Percentiles rank a stretch among this genome's conserved stretches.
phyloP scores from a whole-genome alignment of 2,113 vertebrate genomes.

The Clarias batrachus region DNA sequence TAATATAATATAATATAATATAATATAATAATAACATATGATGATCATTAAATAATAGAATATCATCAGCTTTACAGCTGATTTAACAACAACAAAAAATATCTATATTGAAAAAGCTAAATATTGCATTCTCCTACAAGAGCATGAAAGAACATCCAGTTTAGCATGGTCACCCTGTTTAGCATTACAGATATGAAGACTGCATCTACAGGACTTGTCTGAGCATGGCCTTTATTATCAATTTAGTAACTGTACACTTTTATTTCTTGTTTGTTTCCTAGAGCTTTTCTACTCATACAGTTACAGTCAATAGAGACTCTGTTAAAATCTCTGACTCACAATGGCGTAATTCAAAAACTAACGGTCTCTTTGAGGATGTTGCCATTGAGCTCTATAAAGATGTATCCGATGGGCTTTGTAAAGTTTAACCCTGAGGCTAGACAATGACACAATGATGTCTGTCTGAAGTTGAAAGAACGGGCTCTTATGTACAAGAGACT shows the following conservation, averaged over 20 bases:
- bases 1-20: too few relatives aligned
- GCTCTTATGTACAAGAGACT: constrained; percentile 5
- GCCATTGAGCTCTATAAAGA: constrained; percentile 25
- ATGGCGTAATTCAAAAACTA: constrained; percentile 37
- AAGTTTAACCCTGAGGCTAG: constrained; percentile 30
- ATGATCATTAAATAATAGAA: too few relatives aligned
- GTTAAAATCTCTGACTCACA: constrained; percentile 21
- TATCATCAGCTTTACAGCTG: too few relatives aligned
- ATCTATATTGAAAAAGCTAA: background rate
- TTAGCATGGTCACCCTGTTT: background rate
- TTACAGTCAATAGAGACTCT: constrained; percentile 24
- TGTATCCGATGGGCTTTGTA: constrained; percentile 39
- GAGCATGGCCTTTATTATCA: constrained; percentile 28
- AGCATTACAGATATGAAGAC: background rate
- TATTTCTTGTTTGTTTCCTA: constrained; percentile 19
- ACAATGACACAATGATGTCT: constrained; percentile 15
- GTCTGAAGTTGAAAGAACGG: constrained; percentile 30
- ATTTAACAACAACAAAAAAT: background rate
- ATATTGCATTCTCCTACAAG: background rate
- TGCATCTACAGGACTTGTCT: constrained; percentile 31
- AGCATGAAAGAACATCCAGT: background rate
- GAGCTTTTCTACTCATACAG: background rate
- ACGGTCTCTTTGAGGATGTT: constrained; percentile 33
- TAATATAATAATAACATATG: too few relatives aligned
- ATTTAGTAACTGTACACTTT: constrained; percentile 32